These are phyloP conservation scores for Orthonyx spaldingii DNA, from an alignment of 2,113 vertebrate genomes.

Conservation along the genomic window DNA sequence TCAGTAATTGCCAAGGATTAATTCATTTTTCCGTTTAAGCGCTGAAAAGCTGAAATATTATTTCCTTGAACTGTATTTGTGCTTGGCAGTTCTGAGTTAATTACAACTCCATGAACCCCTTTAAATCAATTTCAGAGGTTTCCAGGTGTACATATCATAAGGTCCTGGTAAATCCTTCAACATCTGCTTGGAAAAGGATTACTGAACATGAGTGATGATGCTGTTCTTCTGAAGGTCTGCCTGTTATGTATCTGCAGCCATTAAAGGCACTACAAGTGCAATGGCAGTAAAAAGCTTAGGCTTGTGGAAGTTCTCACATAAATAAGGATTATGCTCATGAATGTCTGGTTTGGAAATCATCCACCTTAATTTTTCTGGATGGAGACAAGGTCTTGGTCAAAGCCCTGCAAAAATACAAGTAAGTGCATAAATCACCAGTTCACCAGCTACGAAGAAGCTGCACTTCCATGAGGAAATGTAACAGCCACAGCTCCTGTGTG, in stretches of 20 bases:
- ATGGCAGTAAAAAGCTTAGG: constrained; percentile 11
- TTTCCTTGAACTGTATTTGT: constrained; percentile 65
- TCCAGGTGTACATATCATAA: constrained; percentile 54
- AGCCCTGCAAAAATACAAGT: constrained; percentile 11
- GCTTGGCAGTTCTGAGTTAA: constrained; percentile 64
- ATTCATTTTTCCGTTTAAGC: constrained; percentile 59
- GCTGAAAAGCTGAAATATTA: constrained; percentile 57
- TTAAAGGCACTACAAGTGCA: constrained; percentile 40
- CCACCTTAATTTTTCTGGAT: constrained; percentile 16
- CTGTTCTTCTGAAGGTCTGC: constrained; percentile 57
- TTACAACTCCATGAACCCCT: constrained; percentile 51
- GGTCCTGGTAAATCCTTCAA: constrained; percentile 65
- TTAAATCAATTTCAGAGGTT: constrained; percentile 66
- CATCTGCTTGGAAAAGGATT: constrained; percentile 46
- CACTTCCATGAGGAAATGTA: neutral
- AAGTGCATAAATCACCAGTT: neutral
- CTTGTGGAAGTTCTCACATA: constrained; percentile 28
- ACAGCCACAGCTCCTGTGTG: neutral
- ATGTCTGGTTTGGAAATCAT: constrained; percentile 30
- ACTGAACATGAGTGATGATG: constrained; percentile 63
- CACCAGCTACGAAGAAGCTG: neutral
- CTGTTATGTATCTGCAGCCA: constrained; percentile 29
- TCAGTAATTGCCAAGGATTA: constrained; percentile 70
- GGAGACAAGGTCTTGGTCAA: constrained; percentile 36
- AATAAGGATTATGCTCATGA: constrained; percentile 44